Base-by-base conservation (phyloP, 2,888 invertebrate genomes). In the Drosophila sordidula region DNA sequence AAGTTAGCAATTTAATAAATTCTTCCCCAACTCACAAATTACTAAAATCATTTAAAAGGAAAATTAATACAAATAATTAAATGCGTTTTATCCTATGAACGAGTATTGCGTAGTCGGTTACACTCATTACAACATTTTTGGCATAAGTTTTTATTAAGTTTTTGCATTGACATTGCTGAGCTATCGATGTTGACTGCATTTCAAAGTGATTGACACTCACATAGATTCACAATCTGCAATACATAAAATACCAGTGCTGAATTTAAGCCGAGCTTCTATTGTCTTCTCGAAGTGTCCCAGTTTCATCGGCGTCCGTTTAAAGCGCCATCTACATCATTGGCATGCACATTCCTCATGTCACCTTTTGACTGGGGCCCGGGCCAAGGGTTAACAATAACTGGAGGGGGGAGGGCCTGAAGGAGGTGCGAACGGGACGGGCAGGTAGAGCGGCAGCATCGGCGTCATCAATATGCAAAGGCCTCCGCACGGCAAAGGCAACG, bases 381-480 rank as follows among this genome's bases (percentile, higher is more conserved):
- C 51, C 51, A 42, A 38, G 74, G 57, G 51, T 74, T 59, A 64
- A 75, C 75, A 75, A 75, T 64, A 75, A 59, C 78, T 54, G 45
- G 51, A 16, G 14, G 45, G 2, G 29, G 38, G 16, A 59, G 22
- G 25, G 47, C 49, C 54, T 38, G 58, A 55, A 55, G 55, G 9
- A 32, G 58, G 55, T 26, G 16, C 50, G 49, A 57, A 38, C 61
- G 52, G 57, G 51, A 56, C 9, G 42, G 45, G 34, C 26, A 14
- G 49, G 42, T 42, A 59, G 55, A 47, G 56, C 36, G 41, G 26
- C 55, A 44, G 63, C 58, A 52, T 42, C 55, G 70, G 45, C 75
- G 71, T 84, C 89, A 83, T 83, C 87, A 84, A 83, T 83, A 87
- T 83, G 87, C 87, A 83, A 80, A 87, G 67, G 71, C 63, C 78